Conservation (phyloP, 2,113 vertebrate genomes). For the Nycticebus coucang region DNA sequence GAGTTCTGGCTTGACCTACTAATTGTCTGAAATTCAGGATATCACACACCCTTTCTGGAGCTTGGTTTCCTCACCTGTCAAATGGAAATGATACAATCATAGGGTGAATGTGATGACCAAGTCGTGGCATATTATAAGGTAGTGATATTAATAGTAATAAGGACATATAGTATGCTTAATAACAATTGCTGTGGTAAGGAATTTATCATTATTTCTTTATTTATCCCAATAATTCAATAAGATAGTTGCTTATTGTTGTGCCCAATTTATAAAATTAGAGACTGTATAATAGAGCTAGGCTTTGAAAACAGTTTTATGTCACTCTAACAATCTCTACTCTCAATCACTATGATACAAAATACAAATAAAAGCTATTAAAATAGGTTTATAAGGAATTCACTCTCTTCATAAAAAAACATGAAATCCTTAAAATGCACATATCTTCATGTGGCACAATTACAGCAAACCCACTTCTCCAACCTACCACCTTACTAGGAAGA, state of each 20-base stretch:
- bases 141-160: background rate
- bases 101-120: background rate
- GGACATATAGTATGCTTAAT: background rate
- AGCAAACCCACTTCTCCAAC: background rate
- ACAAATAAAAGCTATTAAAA: background rate
- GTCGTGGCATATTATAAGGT: background rate
- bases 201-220: background rate
- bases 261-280: background rate
- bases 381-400: background rate
- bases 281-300: background rate
- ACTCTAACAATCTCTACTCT: constrained; percentile 16
- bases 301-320: background rate
- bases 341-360: constrained; percentile 18
- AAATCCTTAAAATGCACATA: background rate
- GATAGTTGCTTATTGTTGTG: background rate
- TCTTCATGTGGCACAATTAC: background rate
- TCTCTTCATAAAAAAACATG: background rate
- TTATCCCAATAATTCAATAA: background rate
- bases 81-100: background rate
- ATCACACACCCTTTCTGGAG: background rate
- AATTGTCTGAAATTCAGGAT: background rate
- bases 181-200: background rate
- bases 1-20: background rate
- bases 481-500: background rate
- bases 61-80: constrained; percentile 36